Conservation (phyloP, 2,797 vertebrate genomes). For the Pygocentrus nattereri region DNA sequence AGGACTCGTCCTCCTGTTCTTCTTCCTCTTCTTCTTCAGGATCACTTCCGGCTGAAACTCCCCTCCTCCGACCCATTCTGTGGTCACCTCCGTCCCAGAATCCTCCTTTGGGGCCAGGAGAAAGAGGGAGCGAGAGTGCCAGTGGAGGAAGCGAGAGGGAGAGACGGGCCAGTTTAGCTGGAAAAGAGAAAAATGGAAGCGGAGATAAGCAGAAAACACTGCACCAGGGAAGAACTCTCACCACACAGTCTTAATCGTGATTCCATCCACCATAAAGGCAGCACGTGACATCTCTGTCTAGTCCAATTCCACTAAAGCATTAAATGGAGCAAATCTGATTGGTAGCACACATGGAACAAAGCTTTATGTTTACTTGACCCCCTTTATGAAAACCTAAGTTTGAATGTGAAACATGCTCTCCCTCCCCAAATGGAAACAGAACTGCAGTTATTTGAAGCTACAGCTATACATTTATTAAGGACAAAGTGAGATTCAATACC, state of each 20-base stretch:
- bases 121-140: constrained; percentile 86
- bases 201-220: constrained; percentile 14
- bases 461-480: not conserved
- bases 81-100: constrained; percentile 85
- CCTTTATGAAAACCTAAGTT: not conserved
- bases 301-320: not conserved
- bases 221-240: not conserved
- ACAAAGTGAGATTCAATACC: not conserved
- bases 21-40: constrained; percentile 81
- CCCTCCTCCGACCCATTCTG: constrained; percentile 79
- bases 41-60: constrained; percentile 75
- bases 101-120: constrained; percentile 81
- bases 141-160: constrained; percentile 91
- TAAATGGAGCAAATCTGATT: not conserved
- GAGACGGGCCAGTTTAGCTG: constrained; percentile 89
- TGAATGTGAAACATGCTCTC: not conserved
- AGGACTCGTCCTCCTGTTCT: constrained; percentile 81
- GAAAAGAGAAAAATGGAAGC: constrained; percentile 50
- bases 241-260: too few species aligned
- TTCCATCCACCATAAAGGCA: not conserved
- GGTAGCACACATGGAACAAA: not conserved
- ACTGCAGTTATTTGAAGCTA: not conserved
- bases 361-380: not conserved
- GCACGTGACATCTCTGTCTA: not conserved
- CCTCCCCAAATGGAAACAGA: not conserved